phyloP scores from a whole-genome alignment of 1,140 invertebrate species.

The Lethrus apterus region DNA sequence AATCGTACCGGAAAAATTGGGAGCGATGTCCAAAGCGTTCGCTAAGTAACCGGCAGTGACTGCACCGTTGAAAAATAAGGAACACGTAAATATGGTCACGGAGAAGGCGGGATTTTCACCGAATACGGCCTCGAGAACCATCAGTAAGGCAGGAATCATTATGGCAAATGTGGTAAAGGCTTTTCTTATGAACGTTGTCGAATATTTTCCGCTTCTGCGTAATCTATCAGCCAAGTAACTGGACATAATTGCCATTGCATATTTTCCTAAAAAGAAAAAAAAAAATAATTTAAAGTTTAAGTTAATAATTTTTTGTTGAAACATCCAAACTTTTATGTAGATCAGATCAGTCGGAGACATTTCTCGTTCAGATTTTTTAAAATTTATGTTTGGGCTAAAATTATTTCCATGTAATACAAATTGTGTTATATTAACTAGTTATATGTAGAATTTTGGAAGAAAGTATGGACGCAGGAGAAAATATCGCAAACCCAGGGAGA shows the following conservation, averaged over 20 bases:
- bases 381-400: no score
- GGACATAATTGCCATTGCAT: constrained; percentile 63
- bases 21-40: constrained; percentile 84
- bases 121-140: constrained; percentile 62
- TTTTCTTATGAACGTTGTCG: constrained; percentile 64
- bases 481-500: no score
- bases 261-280: constrained; percentile 59
- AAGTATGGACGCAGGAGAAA: no score
- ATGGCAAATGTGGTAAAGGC: constrained; percentile 59
- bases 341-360: no score
- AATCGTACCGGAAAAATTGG: constrained; percentile 82
- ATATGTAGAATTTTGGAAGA: no score
- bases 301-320: no score
- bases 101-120: constrained; percentile 61
- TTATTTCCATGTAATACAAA: no score
- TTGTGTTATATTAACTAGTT: no score
- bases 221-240: constrained; percentile 64
- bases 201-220: constrained; percentile 51
- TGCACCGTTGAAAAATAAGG: constrained; percentile 73
- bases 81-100: constrained; percentile 66
- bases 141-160: constrained; percentile 53
- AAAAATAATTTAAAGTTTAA: no score
- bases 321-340: no score
- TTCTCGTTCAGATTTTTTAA: no score
- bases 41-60: constrained; percentile 82